Conservation (phyloP, 1,140 invertebrate species). For the Eulimnadia texana region DNA sequence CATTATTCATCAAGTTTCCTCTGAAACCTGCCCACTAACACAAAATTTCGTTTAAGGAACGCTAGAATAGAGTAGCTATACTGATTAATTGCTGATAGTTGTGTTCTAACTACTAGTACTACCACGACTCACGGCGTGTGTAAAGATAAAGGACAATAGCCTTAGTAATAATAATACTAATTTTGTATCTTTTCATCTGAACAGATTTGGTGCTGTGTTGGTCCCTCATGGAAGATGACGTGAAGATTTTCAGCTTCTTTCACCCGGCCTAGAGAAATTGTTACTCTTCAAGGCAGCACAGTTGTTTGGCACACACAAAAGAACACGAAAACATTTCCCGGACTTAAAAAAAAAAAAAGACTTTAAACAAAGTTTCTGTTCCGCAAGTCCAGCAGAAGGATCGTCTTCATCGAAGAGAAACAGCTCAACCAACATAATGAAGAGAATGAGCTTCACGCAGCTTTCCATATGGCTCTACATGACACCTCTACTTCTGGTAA, state of each 20-base stretch:
- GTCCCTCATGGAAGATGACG: neutral
- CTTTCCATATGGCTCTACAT: too few species aligned
- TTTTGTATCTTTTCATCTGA: neutral
- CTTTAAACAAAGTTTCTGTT: neutral
- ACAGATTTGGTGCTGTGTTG: neutral
- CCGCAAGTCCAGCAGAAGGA: neutral
- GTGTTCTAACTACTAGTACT: too few species aligned
- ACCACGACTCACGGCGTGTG: too few species aligned
- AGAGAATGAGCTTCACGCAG: too few species aligned
- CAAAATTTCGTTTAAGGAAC: too few species aligned
- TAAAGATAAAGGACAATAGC: neutral
- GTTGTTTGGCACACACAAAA: neutral
- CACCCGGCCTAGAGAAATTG: neutral
- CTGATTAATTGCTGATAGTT: too few species aligned
- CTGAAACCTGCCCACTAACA: too few species aligned
- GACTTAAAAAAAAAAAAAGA: too few species aligned
- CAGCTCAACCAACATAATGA: too few species aligned
- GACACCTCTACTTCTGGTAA: too few species aligned
- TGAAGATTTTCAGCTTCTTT: neutral
- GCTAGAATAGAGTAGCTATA: too few species aligned
- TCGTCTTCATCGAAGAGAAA: neutral
- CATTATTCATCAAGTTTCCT: too few species aligned
- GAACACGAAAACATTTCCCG: neutral
- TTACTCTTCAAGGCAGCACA: neutral
- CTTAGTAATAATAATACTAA: neutral